Conservation (phyloP, 2,797 vertebrate genomes). For the Kryptolebias ocellatus region DNA sequence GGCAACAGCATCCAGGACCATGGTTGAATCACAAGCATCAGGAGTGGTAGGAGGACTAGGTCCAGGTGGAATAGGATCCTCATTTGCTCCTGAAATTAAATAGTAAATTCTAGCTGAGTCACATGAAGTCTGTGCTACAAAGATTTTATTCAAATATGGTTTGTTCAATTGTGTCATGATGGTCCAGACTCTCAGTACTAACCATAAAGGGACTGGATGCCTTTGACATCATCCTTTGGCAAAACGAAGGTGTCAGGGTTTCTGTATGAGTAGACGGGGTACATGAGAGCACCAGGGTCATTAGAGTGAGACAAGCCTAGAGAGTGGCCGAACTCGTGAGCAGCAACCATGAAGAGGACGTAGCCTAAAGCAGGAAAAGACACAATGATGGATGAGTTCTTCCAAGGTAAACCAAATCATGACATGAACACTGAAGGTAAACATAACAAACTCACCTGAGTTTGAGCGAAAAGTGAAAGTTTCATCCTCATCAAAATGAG, state of each 20-base stretch:
- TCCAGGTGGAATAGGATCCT: neutral
- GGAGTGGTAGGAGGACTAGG: conserved; percentile 67
- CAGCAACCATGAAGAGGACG: conserved; percentile 78
- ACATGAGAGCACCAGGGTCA: conserved; percentile 78
- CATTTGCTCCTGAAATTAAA: conserved; percentile 71
- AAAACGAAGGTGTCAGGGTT: conserved; percentile 68
- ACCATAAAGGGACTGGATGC: conserved; percentile 82
- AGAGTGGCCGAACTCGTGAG: conserved; percentile 82
- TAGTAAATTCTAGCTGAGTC: neutral
- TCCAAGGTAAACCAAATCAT: neutral
- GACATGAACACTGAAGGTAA: neutral
- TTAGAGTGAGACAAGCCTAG: conserved; percentile 77
- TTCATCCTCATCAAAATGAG: conserved; percentile 92
- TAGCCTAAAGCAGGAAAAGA: conserved; percentile 57
- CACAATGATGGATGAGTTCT: neutral
- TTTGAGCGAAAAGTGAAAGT: conserved; percentile 75
- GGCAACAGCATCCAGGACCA: conserved; percentile 84
- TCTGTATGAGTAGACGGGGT: conserved; percentile 62
- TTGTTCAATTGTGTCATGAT: neutral
- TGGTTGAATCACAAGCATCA: conserved; percentile 78
- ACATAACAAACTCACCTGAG: conserved; percentile 56
- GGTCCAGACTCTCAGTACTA: neutral
- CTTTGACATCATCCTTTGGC: conserved; percentile 69
- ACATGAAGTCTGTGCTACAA: neutral
- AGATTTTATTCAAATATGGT: neutral